Evolutionary conservation across 64 coral and sea anemone genomes (phyloP).

Genomic region (Orbicella faveolata): DNA sequence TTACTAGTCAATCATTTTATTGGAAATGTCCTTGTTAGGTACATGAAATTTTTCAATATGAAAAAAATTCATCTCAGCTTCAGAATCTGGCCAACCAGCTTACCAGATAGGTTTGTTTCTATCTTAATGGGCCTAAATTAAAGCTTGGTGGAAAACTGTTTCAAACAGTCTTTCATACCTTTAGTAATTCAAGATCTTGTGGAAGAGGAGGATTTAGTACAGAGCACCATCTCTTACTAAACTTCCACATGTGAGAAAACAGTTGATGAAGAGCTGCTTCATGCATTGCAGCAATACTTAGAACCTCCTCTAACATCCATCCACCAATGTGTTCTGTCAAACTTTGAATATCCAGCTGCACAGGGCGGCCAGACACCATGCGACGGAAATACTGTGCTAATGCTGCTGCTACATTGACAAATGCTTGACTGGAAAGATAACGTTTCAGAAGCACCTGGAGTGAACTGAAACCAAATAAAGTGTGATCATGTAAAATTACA

Average conservation of each 20-base stretch:
- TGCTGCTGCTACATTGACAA: slow-evolving; percentile 87
- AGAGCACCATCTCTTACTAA: slow-evolving; percentile 59
- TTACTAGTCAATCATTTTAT: no score
- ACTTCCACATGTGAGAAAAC: slow-evolving; percentile 87
- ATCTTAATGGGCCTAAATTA: no score
- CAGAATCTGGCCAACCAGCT: no score
- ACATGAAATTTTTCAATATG: no score
- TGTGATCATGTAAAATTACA: background rate
- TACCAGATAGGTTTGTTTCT: no score
- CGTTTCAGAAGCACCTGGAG: slow-evolving; percentile 84
- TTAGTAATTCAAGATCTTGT: slow-evolving; percentile 71
- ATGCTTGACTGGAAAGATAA: slow-evolving; percentile 85
- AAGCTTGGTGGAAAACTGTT: no score
- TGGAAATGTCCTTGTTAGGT: no score
- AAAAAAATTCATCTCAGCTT: no score
- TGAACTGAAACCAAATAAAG: slow-evolving; percentile 1
- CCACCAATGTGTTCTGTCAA: slow-evolving; percentile 64
- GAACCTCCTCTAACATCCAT: slow-evolving; percentile 87
- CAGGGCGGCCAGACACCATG: slow-evolving; percentile 34
- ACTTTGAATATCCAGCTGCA: slow-evolving; percentile 34
- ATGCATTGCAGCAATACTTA: slow-evolving; percentile 70
- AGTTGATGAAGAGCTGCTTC: slow-evolving; percentile 58
- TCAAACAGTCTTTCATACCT: slow-evolving; percentile 52
- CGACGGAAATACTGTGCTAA: slow-evolving; percentile 82
- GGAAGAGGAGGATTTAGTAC: slow-evolving; percentile 59